phyloP scores from a whole-genome alignment of 2,797 vertebrate genomes.

The Molossus alvarezi region DNA sequence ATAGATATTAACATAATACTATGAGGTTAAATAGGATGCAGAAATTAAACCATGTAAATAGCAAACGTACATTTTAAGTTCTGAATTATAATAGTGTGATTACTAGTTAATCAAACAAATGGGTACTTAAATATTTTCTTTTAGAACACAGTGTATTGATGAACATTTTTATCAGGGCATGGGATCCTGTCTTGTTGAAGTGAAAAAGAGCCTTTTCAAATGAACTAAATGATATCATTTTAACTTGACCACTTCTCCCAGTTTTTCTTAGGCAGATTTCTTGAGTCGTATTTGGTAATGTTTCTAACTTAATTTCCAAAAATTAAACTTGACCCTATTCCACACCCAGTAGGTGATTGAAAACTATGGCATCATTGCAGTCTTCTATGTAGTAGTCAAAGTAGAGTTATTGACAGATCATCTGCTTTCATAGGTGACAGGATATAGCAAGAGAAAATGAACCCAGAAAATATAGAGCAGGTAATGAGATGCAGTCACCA shows the following conservation, averaged over 20 bases:
- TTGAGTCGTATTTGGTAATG: slow-evolving; percentile 43
- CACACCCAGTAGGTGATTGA: not conserved
- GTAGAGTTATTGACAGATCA: slow-evolving; percentile 2
- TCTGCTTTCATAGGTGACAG: slow-evolving; percentile 23
- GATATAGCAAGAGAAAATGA: not conserved
- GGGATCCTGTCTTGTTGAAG: slow-evolving; percentile 24
- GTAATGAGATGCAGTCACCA: not conserved
- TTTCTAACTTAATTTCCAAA: slow-evolving; percentile 68
- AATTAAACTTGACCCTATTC: slow-evolving; percentile 32
- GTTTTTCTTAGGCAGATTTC: slow-evolving; percentile 48
- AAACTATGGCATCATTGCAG: not conserved
- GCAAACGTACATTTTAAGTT: slow-evolving; percentile 39
- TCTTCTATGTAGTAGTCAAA: not conserved
- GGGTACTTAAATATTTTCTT: not conserved
- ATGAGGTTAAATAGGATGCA: slow-evolving; percentile 37
- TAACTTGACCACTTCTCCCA: slow-evolving; percentile 17
- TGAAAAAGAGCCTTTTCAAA: slow-evolving; percentile 1
- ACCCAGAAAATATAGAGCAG: not conserved
- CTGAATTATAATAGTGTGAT: slow-evolving; percentile 26
- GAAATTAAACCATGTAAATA: slow-evolving; percentile 61
- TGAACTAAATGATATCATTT: slow-evolving; percentile 8
- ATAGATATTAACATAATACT: slow-evolving; percentile 54
- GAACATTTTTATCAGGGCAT: not conserved
- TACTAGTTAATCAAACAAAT: slow-evolving; percentile 12
- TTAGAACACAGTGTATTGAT: not conserved